Base-by-base conservation (phyloP, 1,140 invertebrate species). In the Diabrotica virgifera region DNA sequence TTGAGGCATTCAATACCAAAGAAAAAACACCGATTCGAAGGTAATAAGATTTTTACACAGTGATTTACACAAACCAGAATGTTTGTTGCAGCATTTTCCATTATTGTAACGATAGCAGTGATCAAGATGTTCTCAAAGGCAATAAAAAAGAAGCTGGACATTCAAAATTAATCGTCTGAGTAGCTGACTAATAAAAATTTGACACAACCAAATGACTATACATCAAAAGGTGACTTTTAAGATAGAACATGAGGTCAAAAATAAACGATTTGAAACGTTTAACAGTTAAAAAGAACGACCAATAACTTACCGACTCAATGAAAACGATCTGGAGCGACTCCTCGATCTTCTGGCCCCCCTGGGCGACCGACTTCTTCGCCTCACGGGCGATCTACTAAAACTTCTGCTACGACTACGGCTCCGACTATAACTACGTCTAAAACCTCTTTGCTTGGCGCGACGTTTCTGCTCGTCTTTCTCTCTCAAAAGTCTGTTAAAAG, bases 401-500 rank as follows among this genome's bases (percentile, higher is more conserved):
- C 73, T 75, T 13, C 74, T 69, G 51, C 80, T 82, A 51, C 82
- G 82, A 72, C 82, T 85, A 35, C 83, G 80, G 13, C 84, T 84
- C 65, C 82, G 64, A 59, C 79, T 78, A 36, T 74, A 72, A 46
- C 75, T 79, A 35, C 78, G 73, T 11, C 76, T 60, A 13, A 78
- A 78, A 40, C 84, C 82, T 14, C 86, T 82, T 12, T 86, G 82
- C 63, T 88, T 87, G 55, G 89, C 81, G 38, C 87, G 83, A 66
- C 86, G 80, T 62, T 88, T 85, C 46, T 86, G 80, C 76, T 89
- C 88, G 77, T 93, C 91, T 80, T 93, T 93, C 77, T 95, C 92
- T 64, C 88, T 83, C 66, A 95, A 83, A 80, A 94, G 90, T 67
- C 90, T 82, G 75, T 94, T 89, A 78, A 95, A 95, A 56, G 90